Evolutionary conservation across 2,797 vertebrate genomes (phyloP), one percentile per base, ranked within the genome.

Genomic region (Acestrorhynchus altus): DNA sequence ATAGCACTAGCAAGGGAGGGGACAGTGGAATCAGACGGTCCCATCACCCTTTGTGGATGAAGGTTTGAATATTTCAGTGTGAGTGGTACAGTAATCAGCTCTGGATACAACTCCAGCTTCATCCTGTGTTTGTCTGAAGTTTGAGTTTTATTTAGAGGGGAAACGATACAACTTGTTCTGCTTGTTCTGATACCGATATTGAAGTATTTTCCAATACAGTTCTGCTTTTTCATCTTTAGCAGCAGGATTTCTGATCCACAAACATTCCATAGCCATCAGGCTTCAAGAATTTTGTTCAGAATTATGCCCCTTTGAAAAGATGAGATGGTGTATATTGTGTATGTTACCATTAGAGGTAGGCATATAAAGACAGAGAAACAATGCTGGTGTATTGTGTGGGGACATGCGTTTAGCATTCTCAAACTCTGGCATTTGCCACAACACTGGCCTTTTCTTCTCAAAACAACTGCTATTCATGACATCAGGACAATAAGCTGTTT

Each of bases 391-490:
- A 83, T 79, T 86, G 85, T 93, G 89, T 89, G 86, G 88, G 87
- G 90, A 91, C 81, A 85, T 78, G 89, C 82, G 76, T 87, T 88
- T 88, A 54, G 80, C 90, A 93, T 94, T 93, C 90, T 93, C 92
- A 94, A 93, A 88, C 91, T 92, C 86, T 89, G 86, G 84, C 85
- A 88, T 89, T 91, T 83, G 75, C 72, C 83, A 81, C 86, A 93
- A 93, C 92, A 94, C 91, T 90, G 88, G 71, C 76, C 91, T 91
- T 93, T 93, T 94, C 91, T 93, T 93, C 90, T 93, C 77, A 81
- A 80, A 86, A 93, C 90, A 92, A 91, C 82, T 83, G 75, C 88
- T 87, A 93, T 93, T 94, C 90, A 94, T 93, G 83, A 64, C 31
- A 0, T 78, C 65, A 86, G 82, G 87, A 94, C 93, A 94, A 93